Conservation (phyloP, 2,113 vertebrate species). For the Dipodomys stephensi region DNA sequence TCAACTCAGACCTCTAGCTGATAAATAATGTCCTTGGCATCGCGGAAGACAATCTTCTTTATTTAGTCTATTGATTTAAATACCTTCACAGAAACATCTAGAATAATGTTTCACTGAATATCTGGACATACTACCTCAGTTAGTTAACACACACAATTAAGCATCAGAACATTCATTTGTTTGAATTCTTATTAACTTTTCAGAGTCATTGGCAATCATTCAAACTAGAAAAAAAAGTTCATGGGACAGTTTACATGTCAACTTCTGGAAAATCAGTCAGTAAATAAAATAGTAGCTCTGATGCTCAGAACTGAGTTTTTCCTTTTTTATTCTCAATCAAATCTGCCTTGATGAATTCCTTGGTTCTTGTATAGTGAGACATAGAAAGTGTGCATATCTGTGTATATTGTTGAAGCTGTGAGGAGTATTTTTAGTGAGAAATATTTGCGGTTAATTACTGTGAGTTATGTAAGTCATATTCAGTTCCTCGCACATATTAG, state of each 20-base stretch:
- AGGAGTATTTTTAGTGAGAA: neutral
- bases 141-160: neutral
- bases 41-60: neutral
- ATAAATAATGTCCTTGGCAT: neutral
- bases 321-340: neutral
- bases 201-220: neutral
- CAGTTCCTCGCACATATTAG: neutral
- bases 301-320: neutral
- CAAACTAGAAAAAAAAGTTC: neutral
- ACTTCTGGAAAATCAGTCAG: neutral
- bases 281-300: neutral
- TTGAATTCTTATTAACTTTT: neutral
- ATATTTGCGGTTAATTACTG: neutral
- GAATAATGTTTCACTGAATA: constrained; percentile 11
- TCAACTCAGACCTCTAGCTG: neutral
- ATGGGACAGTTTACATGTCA: neutral
- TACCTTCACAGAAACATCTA: neutral
- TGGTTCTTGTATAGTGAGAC: neutral
- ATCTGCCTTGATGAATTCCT: constrained; percentile 8
- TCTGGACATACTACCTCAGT: neutral
- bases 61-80: constrained; percentile 1
- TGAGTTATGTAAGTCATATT: neutral
- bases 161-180: neutral
- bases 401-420: neutral
- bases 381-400: neutral